These are phyloP conservation scores for Camelus bactrianus DNA, from an alignment of 2,113 vertebrate species.

Conservation along the genomic window DNA sequence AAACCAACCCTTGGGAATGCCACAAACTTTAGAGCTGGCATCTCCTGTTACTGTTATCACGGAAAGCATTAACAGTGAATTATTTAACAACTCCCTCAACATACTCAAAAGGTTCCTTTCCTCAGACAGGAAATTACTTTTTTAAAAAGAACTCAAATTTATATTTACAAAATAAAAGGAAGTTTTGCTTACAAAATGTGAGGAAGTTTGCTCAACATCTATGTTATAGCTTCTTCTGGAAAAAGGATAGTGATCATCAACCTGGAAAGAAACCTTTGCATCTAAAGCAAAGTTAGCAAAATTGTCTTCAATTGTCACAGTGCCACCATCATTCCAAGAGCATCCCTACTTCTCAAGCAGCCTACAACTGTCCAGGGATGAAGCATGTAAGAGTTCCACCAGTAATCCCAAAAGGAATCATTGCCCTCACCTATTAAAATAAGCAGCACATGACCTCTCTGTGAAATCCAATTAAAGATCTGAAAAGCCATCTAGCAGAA, in stretches of 20 bases:
- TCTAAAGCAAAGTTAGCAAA: background rate
- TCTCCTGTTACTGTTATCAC: background rate
- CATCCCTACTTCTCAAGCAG: background rate
- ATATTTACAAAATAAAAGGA: slow-evolving; percentile 61
- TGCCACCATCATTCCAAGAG: background rate
- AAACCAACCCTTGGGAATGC: background rate
- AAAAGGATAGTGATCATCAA: background rate
- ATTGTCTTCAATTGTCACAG: background rate
- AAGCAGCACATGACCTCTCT: background rate
- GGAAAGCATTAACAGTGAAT: slow-evolving; percentile 63
- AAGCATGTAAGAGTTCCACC: background rate
- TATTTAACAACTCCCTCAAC: slow-evolving; percentile 47
- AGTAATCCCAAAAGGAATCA: background rate
- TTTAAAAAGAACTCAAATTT: background rate
- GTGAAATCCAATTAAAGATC: slow-evolving; percentile 44
- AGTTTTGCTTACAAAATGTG: slow-evolving; percentile 14
- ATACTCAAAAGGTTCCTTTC: background rate
- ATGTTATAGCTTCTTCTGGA: background rate
- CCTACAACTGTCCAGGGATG: background rate
- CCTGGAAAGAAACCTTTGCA: background rate
- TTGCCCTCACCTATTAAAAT: background rate
- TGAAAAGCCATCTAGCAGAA: slow-evolving; percentile 3
- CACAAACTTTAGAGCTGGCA: slow-evolving; percentile 48
- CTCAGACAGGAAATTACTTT: background rate
- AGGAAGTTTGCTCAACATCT: background rate